A percentile compares a stretch with the other conserved stretches of the same genome.
phyloP scores from a whole-genome alignment of 2,888 invertebrate genomes.

The Cerastis leucographa region DNA sequence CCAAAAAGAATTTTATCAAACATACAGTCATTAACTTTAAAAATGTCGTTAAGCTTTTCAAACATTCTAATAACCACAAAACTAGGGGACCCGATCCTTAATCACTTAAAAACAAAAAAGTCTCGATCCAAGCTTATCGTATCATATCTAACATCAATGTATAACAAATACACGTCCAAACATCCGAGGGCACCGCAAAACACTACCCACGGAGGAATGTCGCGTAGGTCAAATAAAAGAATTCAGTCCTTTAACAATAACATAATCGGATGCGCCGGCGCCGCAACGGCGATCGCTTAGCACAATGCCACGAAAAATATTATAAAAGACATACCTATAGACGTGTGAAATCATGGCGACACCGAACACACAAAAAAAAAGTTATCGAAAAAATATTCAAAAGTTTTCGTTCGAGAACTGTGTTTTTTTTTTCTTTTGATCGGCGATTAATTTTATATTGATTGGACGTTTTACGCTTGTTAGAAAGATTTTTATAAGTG shows the following conservation, averaged over 20 bases:
- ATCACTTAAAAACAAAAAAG: constrained; percentile 62
- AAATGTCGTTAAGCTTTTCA: constrained; percentile 41
- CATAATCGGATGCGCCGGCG: constrained; percentile 88
- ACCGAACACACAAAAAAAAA: constrained; percentile 77
- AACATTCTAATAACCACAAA: constrained; percentile 59
- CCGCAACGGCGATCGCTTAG: constrained; percentile 83
- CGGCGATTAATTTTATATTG: constrained; percentile 70
- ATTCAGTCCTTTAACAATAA: constrained; percentile 86
- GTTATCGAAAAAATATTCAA: constrained; percentile 49
- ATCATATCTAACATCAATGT: constrained; percentile 72
- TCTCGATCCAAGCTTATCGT: constrained; percentile 66
- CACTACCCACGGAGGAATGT: constrained; percentile 80
- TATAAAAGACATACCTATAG: constrained; percentile 80
- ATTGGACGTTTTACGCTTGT: constrained; percentile 68
- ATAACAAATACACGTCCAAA: constrained; percentile 75
- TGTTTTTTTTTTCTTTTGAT: constrained; percentile 61
- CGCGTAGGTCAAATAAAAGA: constrained; percentile 88
- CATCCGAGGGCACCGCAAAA: constrained; percentile 81
- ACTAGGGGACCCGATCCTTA: constrained; percentile 38
- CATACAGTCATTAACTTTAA: constrained; percentile 41
- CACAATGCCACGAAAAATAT: constrained; percentile 79
- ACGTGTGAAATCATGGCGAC: constrained; percentile 88
- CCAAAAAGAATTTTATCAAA: constrained; percentile 50
- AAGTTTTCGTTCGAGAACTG: constrained; percentile 62
- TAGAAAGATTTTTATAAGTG: constrained; percentile 68